A percentile compares a stretch with the other conserved stretches of the same genome.
phyloP scores from a whole-genome alignment of 2,113 vertebrate species.

The Muscicapa adusta region DNA sequence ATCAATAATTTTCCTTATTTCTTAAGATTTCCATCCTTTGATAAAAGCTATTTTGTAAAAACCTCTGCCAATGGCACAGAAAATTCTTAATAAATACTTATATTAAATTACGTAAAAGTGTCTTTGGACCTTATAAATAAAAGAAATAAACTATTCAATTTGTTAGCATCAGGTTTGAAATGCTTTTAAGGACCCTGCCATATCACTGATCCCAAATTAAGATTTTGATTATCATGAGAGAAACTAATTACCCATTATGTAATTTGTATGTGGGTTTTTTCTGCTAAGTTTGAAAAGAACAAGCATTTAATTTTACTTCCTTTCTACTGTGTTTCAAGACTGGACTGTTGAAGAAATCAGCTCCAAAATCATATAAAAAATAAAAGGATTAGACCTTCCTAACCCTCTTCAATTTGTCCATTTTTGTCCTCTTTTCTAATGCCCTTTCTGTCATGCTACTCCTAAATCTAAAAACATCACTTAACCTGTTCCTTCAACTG shows the following conservation, averaged over 20 bases:
- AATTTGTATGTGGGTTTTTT: rapidly evolving
- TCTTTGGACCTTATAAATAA: not conserved
- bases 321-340: not conserved
- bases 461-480: not conserved
- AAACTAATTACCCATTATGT: not conserved
- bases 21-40: not conserved
- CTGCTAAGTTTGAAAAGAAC: not conserved
- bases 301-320: not conserved
- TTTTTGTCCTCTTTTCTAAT: not conserved
- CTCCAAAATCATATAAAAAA: not conserved
- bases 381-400: not conserved
- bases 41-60: not conserved
- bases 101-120: not conserved
- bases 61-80: not conserved
- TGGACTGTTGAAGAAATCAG: not conserved
- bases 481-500: not conserved
- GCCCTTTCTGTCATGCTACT: not conserved
- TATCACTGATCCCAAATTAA: not conserved
- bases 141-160: not conserved
- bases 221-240: not conserved
- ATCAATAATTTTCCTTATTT: not conserved
- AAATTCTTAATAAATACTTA: not conserved
- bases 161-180: not conserved
- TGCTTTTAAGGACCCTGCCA: not conserved
- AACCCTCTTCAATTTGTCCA: not conserved